Base-by-base conservation (phyloP, 2,888 invertebrate species). In the Ormyrus thymus region DNA sequence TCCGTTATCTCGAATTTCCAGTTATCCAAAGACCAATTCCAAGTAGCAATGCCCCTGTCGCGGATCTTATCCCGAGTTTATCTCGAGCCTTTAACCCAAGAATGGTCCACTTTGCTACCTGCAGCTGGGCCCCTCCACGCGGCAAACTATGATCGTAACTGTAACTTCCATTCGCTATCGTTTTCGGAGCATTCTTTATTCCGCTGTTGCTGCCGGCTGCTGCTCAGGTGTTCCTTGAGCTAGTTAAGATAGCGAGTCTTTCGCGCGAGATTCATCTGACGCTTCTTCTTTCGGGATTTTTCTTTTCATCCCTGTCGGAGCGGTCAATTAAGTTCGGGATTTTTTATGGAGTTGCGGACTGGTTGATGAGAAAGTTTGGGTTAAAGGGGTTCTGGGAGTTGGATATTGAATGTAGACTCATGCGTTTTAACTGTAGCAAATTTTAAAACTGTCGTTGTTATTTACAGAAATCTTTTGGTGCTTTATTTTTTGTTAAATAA, bases 91-190 rank as follows among this genome's bases (percentile, higher is more conserved):
- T 77, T 78, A 68, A 61, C 73, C 77, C 76, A 64, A 62, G 79
- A 82, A 81, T 77, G 72, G 82, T 81, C 77, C 72, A 81, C 80
- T 81, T 82, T 76, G 58, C 65, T 59, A 5, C 56, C 55, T 78
- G 72, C 78, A 81, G 79, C 82, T 82, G 81, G 75, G 79, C 13
- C 8, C 53, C 72, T 13, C 6, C 15, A 48, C 15, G 65, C 29
- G 29, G 29, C 29, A 78, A 78, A 75, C 62, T 78, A 69, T 68
- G 68, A 73, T 78, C 66, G 78, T 66, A 72, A 72, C 71, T 66
- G 62, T 55, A 69, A 76, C 69, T 56, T 59, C 75, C 45, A 61
- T 61, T 13, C 61, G 11, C 48, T 48, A 69, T 76, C 69, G 62
- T 69, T 55, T 69, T 76, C n/a, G 9, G 0, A 6, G 53, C 43